Conservation (phyloP, 2,888 invertebrate genomes). For the Microdon myrmicae region DNA sequence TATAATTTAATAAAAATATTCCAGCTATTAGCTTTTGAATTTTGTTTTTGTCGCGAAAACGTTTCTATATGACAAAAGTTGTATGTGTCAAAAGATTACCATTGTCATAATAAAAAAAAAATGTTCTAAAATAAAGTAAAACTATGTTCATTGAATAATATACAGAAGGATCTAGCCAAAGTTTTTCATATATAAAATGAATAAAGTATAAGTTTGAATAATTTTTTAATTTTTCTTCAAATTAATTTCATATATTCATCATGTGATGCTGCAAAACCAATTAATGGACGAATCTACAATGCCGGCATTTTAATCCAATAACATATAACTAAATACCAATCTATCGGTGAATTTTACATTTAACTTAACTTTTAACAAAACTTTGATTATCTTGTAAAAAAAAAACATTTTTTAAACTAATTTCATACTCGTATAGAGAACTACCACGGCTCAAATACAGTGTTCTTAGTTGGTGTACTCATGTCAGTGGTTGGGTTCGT, state of each 20-base stretch:
- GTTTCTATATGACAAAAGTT: no score
- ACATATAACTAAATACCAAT: conserved; percentile 8
- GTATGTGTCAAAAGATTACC: conserved; percentile 65
- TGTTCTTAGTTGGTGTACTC: conserved; percentile 96
- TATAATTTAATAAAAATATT: no score
- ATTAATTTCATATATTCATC: conserved; percentile 40
- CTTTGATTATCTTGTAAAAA: conserved; percentile 2
- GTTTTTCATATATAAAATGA: conserved; percentile 13
- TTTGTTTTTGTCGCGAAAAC: no score
- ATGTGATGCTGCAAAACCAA: conserved; percentile 34
- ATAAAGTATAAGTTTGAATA: conserved; percentile 16
- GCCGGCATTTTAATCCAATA: conserved; percentile 35
- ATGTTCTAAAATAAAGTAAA: conserved; percentile 46
- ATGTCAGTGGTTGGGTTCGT: conserved; percentile 99
- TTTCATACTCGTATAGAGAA: conserved; percentile 77
- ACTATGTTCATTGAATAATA: conserved; percentile 25
- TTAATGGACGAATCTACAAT: conserved; percentile 33
- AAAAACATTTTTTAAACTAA: conserved; percentile 28
- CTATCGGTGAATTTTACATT: conserved; percentile 6
- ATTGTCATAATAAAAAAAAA: conserved; percentile 61
- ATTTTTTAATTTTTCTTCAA: conserved; percentile 38
- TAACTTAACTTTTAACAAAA: conserved; percentile 11
- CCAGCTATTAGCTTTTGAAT: no score
- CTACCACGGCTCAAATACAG: conserved; percentile 97
- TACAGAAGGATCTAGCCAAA: conserved; percentile 5